These are phyloP conservation scores for Sardina pilchardus DNA, from an alignment of 2,113 vertebrate genomes.

Conservation along the genomic window DNA sequence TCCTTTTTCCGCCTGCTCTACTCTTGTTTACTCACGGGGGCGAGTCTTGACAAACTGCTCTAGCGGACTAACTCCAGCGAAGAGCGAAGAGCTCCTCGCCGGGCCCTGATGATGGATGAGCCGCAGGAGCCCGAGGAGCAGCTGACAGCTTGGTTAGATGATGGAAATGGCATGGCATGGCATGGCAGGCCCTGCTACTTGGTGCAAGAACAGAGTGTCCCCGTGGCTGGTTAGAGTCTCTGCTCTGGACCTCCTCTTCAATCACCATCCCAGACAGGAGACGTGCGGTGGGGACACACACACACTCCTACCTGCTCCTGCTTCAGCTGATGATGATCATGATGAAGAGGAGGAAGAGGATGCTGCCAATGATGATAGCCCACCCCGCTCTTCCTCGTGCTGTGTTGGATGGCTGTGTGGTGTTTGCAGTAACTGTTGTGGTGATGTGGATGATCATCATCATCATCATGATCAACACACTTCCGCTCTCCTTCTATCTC, in stretches of 20 bases:
- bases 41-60: too few species aligned
- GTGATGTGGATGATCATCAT: background rate
- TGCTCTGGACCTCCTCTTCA: background rate
- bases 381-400: too few species aligned
- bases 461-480: background rate
- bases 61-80: too few species aligned
- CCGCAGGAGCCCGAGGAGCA: too few species aligned
- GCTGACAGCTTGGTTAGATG: background rate
- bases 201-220: background rate
- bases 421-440: too few species aligned
- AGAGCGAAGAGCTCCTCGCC: too few species aligned
- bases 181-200: background rate
- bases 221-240: background rate
- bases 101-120: background rate
- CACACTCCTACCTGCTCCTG: background rate
- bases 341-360: background rate
- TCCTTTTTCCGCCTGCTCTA: too few species aligned
- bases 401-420: too few species aligned
- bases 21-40: too few species aligned
- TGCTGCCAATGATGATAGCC: background rate
- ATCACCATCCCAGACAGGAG: background rate
- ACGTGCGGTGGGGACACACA: background rate
- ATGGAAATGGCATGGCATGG: background rate
- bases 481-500: background rate
- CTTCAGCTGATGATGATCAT: background rate